A percentile compares a stretch with the other conserved stretches of the same genome.
phyloP scores from a whole-genome alignment of 1,140 invertebrate species.

The Notospermus geniculatus region DNA sequence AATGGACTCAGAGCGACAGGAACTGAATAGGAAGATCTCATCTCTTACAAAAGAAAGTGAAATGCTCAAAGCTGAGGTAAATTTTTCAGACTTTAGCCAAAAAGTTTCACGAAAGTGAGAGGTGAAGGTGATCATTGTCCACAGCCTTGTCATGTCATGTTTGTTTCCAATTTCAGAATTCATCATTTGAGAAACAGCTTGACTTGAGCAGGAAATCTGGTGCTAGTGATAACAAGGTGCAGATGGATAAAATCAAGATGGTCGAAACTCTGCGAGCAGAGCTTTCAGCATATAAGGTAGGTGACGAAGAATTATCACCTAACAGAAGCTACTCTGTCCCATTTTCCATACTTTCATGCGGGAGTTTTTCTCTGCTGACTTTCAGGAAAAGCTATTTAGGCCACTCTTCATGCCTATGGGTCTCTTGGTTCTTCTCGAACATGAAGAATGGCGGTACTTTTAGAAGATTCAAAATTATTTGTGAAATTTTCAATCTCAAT shows the following conservation, averaged over 20 bases:
- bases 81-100: background rate
- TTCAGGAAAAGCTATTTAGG: no score
- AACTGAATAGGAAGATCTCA: constrained; percentile 23
- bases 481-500: background rate
- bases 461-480: background rate
- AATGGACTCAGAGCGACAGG: constrained; percentile 22
- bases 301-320: no score
- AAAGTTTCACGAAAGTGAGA: background rate
- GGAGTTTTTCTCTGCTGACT: no score
- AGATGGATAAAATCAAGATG: constrained; percentile 31
- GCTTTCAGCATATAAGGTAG: constrained; percentile 32
- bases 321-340: no score
- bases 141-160: background rate
- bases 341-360: no score
- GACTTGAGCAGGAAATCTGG: constrained; percentile 25
- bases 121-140: no score
- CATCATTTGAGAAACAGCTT: constrained; percentile 30
- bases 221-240: constrained; percentile 23
- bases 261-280: constrained; percentile 35
- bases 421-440: background rate
- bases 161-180: constrained; percentile 15
- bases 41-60: constrained; percentile 30
- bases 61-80: constrained; percentile 30
- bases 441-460: background rate
- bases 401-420: no score